These are phyloP conservation scores for Galeopterus variegatus DNA, from an alignment of 2,113 vertebrate species.

Conservation along the genomic window DNA sequence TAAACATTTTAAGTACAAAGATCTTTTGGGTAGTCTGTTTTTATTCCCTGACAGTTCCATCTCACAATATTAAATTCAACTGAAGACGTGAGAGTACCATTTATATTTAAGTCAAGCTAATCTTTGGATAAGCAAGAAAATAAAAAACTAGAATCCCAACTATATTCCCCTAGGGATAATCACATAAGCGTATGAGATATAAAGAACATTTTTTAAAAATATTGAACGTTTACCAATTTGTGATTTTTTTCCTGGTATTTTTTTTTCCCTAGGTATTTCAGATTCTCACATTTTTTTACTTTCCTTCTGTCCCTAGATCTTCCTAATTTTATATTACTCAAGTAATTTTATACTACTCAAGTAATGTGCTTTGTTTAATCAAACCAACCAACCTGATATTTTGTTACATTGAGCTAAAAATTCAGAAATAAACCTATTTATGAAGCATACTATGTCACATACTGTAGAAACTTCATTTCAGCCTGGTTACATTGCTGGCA, in stretches of 20 bases:
- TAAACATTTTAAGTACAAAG: background rate
- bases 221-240: conserved; percentile 60
- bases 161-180: conserved; percentile 34
- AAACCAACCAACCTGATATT: conserved; percentile 66
- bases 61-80: conserved; percentile 76
- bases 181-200: conserved; percentile 57
- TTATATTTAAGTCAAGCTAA: conserved; percentile 74
- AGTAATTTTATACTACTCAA: conserved; percentile 55
- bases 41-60: conserved; percentile 75
- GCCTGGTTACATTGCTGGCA: conserved; percentile 66
- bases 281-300: conserved; percentile 68
- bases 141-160: conserved; percentile 70
- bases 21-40: conserved; percentile 64
- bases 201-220: conserved; percentile 71
- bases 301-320: conserved; percentile 65
- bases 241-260: background rate
- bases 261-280: conserved; percentile 62
- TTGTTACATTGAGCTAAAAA: conserved; percentile 77
- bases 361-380: background rate
- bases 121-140: conserved; percentile 78
- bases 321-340: conserved; percentile 68
- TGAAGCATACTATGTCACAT: conserved; percentile 73
- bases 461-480: conserved; percentile 70
- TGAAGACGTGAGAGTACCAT: conserved; percentile 76
- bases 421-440: conserved; percentile 81